These are phyloP conservation scores for Acleris emargana DNA, from an alignment of 2,888 invertebrate genomes.

Conservation along the genomic window DNA sequence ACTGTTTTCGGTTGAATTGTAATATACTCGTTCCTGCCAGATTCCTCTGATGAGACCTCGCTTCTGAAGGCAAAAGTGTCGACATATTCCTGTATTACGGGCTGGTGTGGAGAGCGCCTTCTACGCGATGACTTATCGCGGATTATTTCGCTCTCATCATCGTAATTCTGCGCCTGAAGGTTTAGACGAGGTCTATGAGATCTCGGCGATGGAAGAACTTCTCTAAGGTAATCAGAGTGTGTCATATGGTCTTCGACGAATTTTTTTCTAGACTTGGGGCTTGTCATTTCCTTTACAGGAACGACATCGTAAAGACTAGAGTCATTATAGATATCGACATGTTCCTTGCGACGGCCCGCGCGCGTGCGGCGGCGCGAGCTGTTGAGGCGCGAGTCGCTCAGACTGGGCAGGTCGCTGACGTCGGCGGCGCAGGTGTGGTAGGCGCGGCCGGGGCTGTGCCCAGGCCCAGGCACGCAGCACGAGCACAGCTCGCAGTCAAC, in stretches of 20 bases:
- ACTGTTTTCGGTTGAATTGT: constrained; percentile 32
- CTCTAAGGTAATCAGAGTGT: constrained; percentile 55
- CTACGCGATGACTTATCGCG: constrained; percentile 39
- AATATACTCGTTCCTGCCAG: constrained; percentile 30
- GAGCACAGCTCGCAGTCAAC: constrained; percentile 61
- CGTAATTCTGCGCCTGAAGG: constrained; percentile 63
- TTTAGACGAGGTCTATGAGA: constrained; percentile 68
- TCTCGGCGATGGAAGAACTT: constrained; percentile 73
- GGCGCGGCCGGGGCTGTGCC: constrained; percentile 39
- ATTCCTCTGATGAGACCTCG: constrained; percentile 43
- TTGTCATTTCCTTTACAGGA: constrained; percentile 74
- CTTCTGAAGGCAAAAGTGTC: constrained; percentile 46
- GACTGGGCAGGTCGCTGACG: constrained; percentile 59
- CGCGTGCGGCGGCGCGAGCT: constrained; percentile 54
- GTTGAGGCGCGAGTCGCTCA: constrained; percentile 68
- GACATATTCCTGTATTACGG: constrained; percentile 38
- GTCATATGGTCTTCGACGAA: constrained; percentile 55
- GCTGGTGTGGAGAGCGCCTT: constrained; percentile 42
- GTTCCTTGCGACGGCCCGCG: constrained; percentile 46
- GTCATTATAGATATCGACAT: constrained; percentile 58
- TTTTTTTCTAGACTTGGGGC: constrained; percentile 67
- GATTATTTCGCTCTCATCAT: constrained; percentile 52
- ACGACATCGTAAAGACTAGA: constrained; percentile 67
- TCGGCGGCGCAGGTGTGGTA: constrained; percentile 45
- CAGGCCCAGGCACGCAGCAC: constrained; percentile 56